A percentile compares a stretch with the other conserved stretches of the same genome.
phyloP scores from a whole-genome alignment of 2,113 vertebrate genomes.

The Erythrolamprus reginae region DNA sequence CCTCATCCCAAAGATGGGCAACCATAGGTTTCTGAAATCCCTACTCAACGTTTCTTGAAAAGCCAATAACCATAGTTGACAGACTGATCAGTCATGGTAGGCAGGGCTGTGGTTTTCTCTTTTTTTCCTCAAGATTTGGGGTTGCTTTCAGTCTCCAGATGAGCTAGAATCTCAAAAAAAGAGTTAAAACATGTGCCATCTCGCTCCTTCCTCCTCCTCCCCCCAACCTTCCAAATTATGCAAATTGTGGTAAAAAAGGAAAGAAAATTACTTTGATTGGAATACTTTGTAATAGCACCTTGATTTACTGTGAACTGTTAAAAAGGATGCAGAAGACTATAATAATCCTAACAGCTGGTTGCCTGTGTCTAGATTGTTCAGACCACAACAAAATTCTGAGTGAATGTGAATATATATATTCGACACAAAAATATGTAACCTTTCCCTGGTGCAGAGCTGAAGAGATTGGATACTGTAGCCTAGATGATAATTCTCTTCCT shows the following conservation, averaged over 20 bases:
- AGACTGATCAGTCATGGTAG: too few species aligned
- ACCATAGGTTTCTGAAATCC: not conserved
- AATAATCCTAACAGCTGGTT: not conserved
- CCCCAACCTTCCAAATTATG: not conserved
- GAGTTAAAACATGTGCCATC: not conserved
- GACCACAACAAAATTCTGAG: not conserved
- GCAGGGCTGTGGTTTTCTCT: not conserved
- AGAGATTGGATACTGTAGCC: too few species aligned
- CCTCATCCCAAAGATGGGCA: not conserved
- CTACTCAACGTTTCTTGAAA: not conserved
- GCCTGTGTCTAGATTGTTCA: not conserved
- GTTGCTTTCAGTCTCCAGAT: not conserved
- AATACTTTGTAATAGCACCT: not conserved
- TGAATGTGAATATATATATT: too few species aligned
- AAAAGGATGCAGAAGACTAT: not conserved
- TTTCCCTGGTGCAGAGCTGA: too few species aligned
- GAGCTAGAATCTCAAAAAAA: not conserved
- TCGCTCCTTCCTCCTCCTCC: not conserved
- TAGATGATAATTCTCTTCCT: too few species aligned
- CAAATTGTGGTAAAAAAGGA: not conserved
- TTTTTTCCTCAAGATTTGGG: not conserved
- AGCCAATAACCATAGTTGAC: not conserved
- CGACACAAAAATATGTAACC: too few species aligned
- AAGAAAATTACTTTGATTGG: not conserved
- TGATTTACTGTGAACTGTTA: constrained; percentile 10